phyloP scores from a whole-genome alignment of 2,113 vertebrate genomes.

The Myotis yumanensis region DNA sequence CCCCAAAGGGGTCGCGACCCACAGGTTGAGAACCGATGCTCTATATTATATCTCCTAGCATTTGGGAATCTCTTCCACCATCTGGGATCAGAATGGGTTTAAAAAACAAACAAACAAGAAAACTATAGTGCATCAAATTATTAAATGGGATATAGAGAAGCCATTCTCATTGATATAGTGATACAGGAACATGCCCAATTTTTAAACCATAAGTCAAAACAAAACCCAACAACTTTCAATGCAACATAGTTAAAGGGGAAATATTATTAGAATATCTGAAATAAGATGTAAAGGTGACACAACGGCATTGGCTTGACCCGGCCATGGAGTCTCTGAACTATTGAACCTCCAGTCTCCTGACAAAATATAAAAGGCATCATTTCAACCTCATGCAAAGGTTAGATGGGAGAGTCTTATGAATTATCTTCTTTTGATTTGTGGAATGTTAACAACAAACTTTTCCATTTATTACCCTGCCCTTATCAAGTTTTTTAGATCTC shows the following conservation, averaged over 20 bases:
- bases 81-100: not conserved
- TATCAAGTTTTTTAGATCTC: slow-evolving; percentile 72
- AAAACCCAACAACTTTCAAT: not conserved
- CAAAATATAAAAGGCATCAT: slow-evolving; percentile 29
- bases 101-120: not conserved
- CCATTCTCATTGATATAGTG: not conserved
- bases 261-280: not conserved
- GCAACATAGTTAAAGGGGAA: not conserved
- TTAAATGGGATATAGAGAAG: not conserved
- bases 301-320: not conserved
- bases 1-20: too few relatives aligned
- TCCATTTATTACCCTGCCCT: slow-evolving; percentile 59
- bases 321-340: not conserved
- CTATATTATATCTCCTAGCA: not conserved
- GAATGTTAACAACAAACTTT: slow-evolving; percentile 31
- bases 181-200: not conserved
- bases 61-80: not conserved
- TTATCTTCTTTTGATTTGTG: slow-evolving; percentile 53
- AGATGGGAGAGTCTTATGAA: not conserved
- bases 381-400: slow-evolving; percentile 25
- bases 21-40: not conserved
- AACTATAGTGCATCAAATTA: not conserved
- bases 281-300: not conserved
- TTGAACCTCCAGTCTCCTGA: not conserved
- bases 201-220: slow-evolving; percentile 3